Evolutionary conservation across 2,113 vertebrate species (phyloP).

Genomic region (Talpa occidentalis): DNA sequence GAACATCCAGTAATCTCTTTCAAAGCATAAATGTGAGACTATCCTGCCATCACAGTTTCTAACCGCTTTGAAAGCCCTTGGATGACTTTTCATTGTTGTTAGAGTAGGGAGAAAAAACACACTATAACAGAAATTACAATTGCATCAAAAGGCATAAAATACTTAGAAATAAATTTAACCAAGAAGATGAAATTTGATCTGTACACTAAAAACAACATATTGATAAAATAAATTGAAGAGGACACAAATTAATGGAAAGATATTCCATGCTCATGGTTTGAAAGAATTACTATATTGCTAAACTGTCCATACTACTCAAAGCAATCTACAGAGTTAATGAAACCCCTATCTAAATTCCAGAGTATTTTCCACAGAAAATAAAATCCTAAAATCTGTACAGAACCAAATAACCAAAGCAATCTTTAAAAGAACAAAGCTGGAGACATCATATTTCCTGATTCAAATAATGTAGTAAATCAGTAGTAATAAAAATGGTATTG

Average conservation of each 20-base stretch:
- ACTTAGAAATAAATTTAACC: not conserved
- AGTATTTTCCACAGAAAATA: not conserved
- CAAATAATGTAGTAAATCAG: not conserved
- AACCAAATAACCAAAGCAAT: not conserved
- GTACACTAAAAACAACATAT: not conserved
- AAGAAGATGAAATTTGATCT: not conserved
- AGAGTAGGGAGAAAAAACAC: not conserved
- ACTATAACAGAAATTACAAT: not conserved
- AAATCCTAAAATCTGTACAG: not conserved
- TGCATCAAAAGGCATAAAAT: not conserved
- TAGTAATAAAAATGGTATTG: not conserved
- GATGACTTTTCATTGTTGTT: not conserved
- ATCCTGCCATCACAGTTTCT: rapidly evolving
- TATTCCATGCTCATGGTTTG: not conserved
- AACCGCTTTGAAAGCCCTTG: rapidly evolving
- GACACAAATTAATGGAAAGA: not conserved
- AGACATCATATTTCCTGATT: not conserved
- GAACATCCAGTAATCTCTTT: not conserved
- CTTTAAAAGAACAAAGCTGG: not conserved
- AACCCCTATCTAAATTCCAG: not conserved
- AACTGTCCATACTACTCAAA: not conserved
- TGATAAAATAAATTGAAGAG: not conserved
- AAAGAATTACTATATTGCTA: not conserved
- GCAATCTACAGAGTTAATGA: not conserved
- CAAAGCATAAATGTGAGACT: not conserved